A percentile compares a stretch with the other conserved stretches of the same genome.
phyloP scores from a whole-genome alignment of 2,888 invertebrate species.

The Hypsopygia costalis region DNA sequence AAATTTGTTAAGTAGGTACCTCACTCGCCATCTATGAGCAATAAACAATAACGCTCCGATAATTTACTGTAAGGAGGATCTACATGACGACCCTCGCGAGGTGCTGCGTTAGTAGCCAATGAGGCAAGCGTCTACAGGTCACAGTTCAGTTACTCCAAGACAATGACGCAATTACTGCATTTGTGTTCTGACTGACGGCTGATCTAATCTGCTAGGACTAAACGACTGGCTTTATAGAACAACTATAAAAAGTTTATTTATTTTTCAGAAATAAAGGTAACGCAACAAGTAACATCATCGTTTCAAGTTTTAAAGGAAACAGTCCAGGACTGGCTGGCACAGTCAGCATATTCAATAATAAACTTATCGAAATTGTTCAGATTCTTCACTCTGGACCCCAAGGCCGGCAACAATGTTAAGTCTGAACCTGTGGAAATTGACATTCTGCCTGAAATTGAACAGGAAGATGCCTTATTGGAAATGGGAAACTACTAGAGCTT shows the following conservation, averaged over 20 bases:
- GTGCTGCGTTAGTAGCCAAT: too few relatives aligned
- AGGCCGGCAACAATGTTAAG: constrained; percentile 41
- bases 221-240: too few relatives aligned
- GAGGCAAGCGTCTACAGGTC: too few relatives aligned
- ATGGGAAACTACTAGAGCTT: constrained; percentile 50
- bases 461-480: constrained; percentile 69
- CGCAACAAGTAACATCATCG: constrained; percentile 74
- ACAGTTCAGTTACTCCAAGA: too few relatives aligned
- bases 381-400: constrained; percentile 60
- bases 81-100: too few relatives aligned
- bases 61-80: too few relatives aligned
- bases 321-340: constrained; percentile 83
- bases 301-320: constrained; percentile 84
- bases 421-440: constrained; percentile 62
- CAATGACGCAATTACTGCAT: too few relatives aligned
- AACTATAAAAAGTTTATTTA: constrained; percentile 11
- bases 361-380: constrained; percentile 81
- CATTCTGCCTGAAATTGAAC: constrained; percentile 68
- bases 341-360: constrained; percentile 85
- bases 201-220: too few relatives aligned
- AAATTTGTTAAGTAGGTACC: too few relatives aligned
- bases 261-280: constrained; percentile 74
- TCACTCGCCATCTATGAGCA: too few relatives aligned
- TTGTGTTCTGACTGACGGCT: too few relatives aligned
- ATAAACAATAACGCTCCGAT: too few relatives aligned